Conservation (phyloP, 2,888 invertebrate genomes). For the Thera britannica region DNA sequence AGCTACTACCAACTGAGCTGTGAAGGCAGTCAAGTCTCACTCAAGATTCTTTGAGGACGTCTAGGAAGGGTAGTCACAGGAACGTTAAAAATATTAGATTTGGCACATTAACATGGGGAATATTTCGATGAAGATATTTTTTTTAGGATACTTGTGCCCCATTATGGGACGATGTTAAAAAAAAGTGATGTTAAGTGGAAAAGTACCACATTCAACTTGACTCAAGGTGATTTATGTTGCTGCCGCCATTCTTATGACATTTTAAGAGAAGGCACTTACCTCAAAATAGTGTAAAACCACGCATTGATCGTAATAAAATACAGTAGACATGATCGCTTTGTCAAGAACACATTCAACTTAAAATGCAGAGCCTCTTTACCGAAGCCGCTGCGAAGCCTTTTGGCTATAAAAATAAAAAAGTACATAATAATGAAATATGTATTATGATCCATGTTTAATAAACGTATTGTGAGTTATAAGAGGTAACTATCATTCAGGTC, state of each 20-base stretch:
- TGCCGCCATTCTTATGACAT: neutral
- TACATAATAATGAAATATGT: slow-evolving; percentile 54
- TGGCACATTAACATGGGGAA: too few relatives aligned
- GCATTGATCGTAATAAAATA: slow-evolving; percentile 1
- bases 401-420: slow-evolving; percentile 56
- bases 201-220: too few relatives aligned
- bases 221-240: neutral
- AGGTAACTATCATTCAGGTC: slow-evolving; percentile 47
- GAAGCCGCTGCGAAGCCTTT: slow-evolving; percentile 51
- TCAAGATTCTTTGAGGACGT: too few relatives aligned
- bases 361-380: slow-evolving; percentile 29
- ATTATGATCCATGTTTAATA: slow-evolving; percentile 67
- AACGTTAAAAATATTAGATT: too few relatives aligned
- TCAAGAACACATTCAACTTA: slow-evolving; percentile 26
- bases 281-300: neutral
- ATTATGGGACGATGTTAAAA: too few relatives aligned
- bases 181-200: too few relatives aligned
- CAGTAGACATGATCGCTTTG: slow-evolving; percentile 4
- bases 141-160: too few relatives aligned
- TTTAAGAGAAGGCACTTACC: slow-evolving; percentile 1
- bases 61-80: too few relatives aligned
- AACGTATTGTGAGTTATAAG: slow-evolving; percentile 64
- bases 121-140: too few relatives aligned
- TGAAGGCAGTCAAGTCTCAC: too few relatives aligned
- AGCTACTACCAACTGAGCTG: too few relatives aligned